A percentile compares a stretch with the other conserved stretches of the same genome.
These are phyloP conservation scores for Hesperia comma DNA, from an alignment of 2,888 invertebrate genomes.

Conservation along the genomic window DNA sequence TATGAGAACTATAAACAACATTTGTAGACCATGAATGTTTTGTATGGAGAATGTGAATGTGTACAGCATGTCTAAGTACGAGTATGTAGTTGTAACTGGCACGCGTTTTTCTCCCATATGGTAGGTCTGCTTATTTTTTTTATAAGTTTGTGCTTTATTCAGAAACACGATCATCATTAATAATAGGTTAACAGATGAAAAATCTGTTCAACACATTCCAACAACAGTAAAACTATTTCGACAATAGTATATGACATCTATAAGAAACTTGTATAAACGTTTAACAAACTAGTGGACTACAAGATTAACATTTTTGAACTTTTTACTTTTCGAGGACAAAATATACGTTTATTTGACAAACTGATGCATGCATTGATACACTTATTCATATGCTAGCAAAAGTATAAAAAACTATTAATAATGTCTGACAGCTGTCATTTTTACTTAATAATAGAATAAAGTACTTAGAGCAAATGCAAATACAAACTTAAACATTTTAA, in stretches of 20 bases:
- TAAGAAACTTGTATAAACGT: slow-evolving; percentile 24
- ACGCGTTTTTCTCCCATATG: too few relatives aligned
- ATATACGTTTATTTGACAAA: not conserved
- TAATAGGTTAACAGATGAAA: not conserved
- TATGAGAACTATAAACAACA: too few relatives aligned
- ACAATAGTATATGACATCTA: not conserved
- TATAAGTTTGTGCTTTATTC: too few relatives aligned
- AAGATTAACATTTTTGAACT: slow-evolving; percentile 16
- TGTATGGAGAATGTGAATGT: too few relatives aligned
- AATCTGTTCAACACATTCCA: not conserved
- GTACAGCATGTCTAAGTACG: too few relatives aligned
- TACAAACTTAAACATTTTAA: not conserved
- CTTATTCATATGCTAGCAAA: not conserved
- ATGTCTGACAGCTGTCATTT: slow-evolving; percentile 7
- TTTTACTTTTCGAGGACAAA: slow-evolving; percentile 7
- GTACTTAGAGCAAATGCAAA: not conserved
- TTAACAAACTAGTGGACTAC: slow-evolving; percentile 12
- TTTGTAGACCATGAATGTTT: too few relatives aligned
- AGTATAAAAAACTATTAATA: not conserved
- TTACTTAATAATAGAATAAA: not conserved
- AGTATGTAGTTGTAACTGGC: too few relatives aligned
- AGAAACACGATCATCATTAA: too few relatives aligned
- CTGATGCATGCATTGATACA: not conserved
- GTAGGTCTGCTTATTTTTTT: too few relatives aligned
- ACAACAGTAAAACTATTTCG: slow-evolving; percentile 14